Conservation (phyloP, 2,113 vertebrate genomes). For the Pantherophis guttatus region DNA sequence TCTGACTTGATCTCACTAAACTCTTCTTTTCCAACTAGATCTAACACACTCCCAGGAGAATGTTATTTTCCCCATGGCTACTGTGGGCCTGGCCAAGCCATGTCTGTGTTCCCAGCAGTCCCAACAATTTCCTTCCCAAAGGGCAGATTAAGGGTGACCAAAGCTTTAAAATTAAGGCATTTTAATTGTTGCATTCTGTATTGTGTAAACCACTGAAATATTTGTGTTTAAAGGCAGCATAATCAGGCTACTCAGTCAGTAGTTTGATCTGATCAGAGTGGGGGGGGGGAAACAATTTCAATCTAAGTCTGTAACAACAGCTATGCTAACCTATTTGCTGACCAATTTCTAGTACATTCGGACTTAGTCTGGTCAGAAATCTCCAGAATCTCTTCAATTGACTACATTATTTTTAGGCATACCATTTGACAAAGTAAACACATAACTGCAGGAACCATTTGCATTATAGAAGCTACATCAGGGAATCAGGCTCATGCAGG, state of each 20-base stretch:
- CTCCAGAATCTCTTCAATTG: neutral
- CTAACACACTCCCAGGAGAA: neutral
- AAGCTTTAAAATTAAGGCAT: neutral
- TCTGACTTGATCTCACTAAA: neutral
- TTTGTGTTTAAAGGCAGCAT: neutral
- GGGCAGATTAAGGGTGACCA: neutral
- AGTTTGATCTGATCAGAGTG: neutral
- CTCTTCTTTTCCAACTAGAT: neutral
- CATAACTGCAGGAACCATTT: neutral
- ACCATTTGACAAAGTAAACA: neutral
- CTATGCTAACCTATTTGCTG: neutral
- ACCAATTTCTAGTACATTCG: neutral
- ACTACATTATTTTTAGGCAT: neutral
- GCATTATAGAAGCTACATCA: neutral
- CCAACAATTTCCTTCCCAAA: neutral
- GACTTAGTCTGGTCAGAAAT: neutral
- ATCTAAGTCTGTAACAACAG: neutral
- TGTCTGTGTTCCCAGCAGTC: neutral
- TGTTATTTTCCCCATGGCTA: neutral
- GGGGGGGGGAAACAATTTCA: neutral
- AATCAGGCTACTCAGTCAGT: neutral
- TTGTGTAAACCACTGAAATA: neutral
- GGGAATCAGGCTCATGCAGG: neutral
- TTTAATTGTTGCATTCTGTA: neutral
- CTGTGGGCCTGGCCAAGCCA: neutral